These are phyloP conservation scores for Naso thynnoides DNA, from an alignment of 2,797 vertebrate species.

Conservation along the genomic window DNA sequence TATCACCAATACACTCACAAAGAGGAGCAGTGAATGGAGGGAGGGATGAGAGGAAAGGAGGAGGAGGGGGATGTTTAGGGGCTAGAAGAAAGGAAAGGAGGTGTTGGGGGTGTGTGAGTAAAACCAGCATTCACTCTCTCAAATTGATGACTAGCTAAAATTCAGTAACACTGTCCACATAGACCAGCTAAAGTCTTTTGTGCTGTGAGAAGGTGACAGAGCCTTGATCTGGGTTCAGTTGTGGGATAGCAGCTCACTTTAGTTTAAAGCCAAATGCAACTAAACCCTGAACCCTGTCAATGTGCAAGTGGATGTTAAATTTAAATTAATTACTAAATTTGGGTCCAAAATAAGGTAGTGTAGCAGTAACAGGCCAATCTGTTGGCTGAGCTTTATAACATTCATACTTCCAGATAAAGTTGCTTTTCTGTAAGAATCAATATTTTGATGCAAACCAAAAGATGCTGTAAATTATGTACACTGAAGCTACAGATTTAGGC, in stretches of 20 bases:
- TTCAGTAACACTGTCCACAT: constrained; percentile 60
- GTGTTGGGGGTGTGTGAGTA: constrained; percentile 30
- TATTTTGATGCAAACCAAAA: background rate
- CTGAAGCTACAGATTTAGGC: too few relatives aligned
- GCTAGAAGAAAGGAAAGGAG: constrained; percentile 48
- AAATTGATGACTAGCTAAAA: constrained; percentile 70
- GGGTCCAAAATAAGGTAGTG: background rate
- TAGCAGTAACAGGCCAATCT: background rate
- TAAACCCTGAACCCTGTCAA: background rate
- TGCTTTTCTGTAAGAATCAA: background rate
- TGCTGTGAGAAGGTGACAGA: constrained; percentile 32
- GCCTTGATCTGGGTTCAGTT: constrained; percentile 23
- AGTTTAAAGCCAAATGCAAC: background rate
- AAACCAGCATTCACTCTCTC: constrained; percentile 53
- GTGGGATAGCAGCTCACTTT: background rate
- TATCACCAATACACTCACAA: constrained; percentile 62
- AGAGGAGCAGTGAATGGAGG: constrained; percentile 57
- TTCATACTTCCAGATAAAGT: background rate
- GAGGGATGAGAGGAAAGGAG: constrained; percentile 15
- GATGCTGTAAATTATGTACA: too few relatives aligned
- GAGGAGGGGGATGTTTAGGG: constrained; percentile 25
- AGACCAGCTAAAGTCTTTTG: constrained; percentile 43
- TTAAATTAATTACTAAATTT: background rate
- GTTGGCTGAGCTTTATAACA: background rate
- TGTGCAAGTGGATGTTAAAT: background rate